These are phyloP conservation scores for Oreochromis mossambicus DNA, from an alignment of 2,797 vertebrate species.

Conservation along the genomic window DNA sequence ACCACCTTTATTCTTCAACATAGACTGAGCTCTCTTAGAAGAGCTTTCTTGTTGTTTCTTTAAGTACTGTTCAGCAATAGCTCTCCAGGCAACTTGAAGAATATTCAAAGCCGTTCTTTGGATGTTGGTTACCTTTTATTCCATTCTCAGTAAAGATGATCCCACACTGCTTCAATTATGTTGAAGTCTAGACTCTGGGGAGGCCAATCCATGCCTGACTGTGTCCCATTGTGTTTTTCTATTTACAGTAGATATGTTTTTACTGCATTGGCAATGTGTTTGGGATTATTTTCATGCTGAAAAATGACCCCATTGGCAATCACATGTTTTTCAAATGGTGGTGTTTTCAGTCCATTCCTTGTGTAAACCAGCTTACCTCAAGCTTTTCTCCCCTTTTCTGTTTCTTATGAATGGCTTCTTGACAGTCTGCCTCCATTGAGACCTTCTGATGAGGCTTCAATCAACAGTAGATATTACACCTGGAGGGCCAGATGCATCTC, in stretches of 20 bases:
- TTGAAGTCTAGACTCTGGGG: background rate
- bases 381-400: background rate
- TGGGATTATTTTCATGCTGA: background rate
- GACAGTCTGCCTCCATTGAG: background rate
- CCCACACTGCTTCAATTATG: background rate
- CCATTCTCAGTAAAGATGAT: background rate
- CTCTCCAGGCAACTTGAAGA: background rate
- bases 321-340: background rate
- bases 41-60: background rate
- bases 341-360: background rate
- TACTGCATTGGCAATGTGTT: background rate
- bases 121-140: background rate
- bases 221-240: background rate
- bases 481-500: background rate
- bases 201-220: background rate
- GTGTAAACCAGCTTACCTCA: background rate
- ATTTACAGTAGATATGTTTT: background rate
- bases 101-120: background rate
- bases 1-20: background rate
- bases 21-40: background rate
- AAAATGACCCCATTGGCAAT: background rate
- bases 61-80: background rate
- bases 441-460: background rate
- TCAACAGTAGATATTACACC: background rate
- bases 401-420: background rate